Conservation (phyloP, 2,113 vertebrate genomes). For the Callorhinus ursinus region DNA sequence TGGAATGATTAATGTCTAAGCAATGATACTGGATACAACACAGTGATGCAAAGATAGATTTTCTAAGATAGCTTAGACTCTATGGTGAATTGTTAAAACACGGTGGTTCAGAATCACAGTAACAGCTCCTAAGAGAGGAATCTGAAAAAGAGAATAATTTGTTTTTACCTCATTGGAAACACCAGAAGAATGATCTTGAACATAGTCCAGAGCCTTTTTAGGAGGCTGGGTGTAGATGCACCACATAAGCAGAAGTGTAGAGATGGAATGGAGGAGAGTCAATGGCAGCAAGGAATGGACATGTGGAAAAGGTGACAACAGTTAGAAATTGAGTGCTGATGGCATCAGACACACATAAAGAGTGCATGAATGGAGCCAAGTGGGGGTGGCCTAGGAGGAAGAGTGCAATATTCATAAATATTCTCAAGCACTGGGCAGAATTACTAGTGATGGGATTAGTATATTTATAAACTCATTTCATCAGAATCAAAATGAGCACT, state of each 20-base stretch:
- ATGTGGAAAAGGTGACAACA: slow-evolving; percentile 94
- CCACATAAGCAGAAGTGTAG: slow-evolving; percentile 90
- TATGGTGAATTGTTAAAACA: background rate
- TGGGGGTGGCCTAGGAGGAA: slow-evolving; percentile 71
- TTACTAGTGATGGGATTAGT: slow-evolving; percentile 62
- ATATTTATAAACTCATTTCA: slow-evolving; percentile 40
- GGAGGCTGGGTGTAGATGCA: slow-evolving; percentile 94
- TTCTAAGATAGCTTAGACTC: slow-evolving; percentile 1
- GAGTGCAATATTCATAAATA: slow-evolving; percentile 38
- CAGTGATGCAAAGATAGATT: background rate
- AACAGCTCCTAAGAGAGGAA: slow-evolving; percentile 76
- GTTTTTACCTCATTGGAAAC: slow-evolving; percentile 95
- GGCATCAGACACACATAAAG: slow-evolving; percentile 79
- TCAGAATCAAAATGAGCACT: slow-evolving; percentile 51
- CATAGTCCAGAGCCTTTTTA: slow-evolving; percentile 99
- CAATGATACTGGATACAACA: background rate
- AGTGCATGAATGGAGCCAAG: slow-evolving; percentile 76
- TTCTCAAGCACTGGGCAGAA: slow-evolving; percentile 69
- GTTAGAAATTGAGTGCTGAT: slow-evolving; percentile 90
- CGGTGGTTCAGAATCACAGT: slow-evolving; percentile 5
- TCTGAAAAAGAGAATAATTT: slow-evolving; percentile 84
- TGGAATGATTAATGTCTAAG: background rate
- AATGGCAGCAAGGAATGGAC: slow-evolving; percentile 93
- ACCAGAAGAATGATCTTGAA: slow-evolving; percentile 94
- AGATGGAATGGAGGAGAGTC: slow-evolving; percentile 94